Conservation (phyloP, 2,797 vertebrate species). For the Sebastes minor region DNA sequence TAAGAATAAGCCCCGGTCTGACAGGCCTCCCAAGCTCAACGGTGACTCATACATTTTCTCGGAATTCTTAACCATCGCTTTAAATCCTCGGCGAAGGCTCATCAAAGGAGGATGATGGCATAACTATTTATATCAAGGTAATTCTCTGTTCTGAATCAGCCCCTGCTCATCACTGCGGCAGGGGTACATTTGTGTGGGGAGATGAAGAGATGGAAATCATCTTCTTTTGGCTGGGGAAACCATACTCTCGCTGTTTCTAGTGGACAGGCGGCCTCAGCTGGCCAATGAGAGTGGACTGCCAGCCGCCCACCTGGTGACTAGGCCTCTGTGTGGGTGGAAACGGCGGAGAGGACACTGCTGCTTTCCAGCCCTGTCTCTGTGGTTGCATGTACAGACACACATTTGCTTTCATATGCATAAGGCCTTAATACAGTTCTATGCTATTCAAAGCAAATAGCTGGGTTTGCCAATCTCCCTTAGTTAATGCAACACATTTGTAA, state of each 20-base stretch:
- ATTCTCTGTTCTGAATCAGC: slow-evolving; percentile 60
- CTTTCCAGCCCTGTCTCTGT: slow-evolving; percentile 47
- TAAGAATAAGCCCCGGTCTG: background rate
- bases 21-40: slow-evolving; percentile 15
- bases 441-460: slow-evolving; percentile 9
- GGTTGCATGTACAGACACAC: slow-evolving; percentile 28
- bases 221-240: slow-evolving; percentile 48
- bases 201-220: slow-evolving; percentile 58
- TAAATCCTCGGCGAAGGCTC: slow-evolving; percentile 30
- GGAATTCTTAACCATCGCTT: slow-evolving; percentile 23
- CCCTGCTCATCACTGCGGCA: slow-evolving; percentile 31
- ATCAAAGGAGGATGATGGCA: slow-evolving; percentile 40
- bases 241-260: slow-evolving; percentile 44
- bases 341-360: slow-evolving; percentile 52
- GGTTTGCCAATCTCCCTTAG: background rate
- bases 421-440: background rate
- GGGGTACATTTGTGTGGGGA: slow-evolving; percentile 31
- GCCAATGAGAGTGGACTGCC: slow-evolving; percentile 59
- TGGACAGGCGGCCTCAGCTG: slow-evolving; percentile 49
- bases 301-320: slow-evolving; percentile 70
- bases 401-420: slow-evolving; percentile 18
- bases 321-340: slow-evolving; percentile 63
- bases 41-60: slow-evolving; percentile 34
- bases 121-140: slow-evolving; percentile 63
- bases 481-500: background rate